Base-by-base conservation (phyloP, 2,113 vertebrate species). In the Paradoxurus hermaphroditus region DNA sequence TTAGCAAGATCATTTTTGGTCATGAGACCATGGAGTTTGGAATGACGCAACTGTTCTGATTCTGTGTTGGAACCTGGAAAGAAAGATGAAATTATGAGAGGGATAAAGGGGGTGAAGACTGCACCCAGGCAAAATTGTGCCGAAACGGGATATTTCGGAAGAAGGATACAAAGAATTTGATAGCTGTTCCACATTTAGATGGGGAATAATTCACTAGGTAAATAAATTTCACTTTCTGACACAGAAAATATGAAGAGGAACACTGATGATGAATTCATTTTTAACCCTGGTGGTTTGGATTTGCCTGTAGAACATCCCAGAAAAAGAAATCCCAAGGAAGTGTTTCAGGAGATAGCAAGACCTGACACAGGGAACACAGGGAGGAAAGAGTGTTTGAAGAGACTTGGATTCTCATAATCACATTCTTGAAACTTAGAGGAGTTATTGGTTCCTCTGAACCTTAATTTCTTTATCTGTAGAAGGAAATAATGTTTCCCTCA, bases 301-400 rank as follows among this genome's bases (percentile, higher is more conserved):
- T 46, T 39, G 8, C 86, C 3, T 53, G 0, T 53, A 46, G 68
- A n/a, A 41, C 7, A 39, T n/a, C 2, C 36, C 25, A 39, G 44
- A 39, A 31, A 88, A 67, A n/a, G n/a, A 73, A 51, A 46, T 12
- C 31, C 0, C 0, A 3, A 31, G 0, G 18, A 75, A 19, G 8
- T 44, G 23, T n/a, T 88, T n/a, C 36, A 70, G 51, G 31, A 77
- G 56, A 49, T 12, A 44, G 46, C 36, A 88, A 79, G 94, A 31
- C 1, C 25, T 63, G 63, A 5, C 13, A 39, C 29, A 12, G 18
- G 12, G 6, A n/a, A 5, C 13, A 46, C 34, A 12, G 18, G 9
- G 6, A n/a, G 92, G 25, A 84, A 41, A 85, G 5, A 19, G 3
- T 14, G 10, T 70, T 13, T 51, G 29, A 87, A 94, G 65, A 44